phyloP scores from a whole-genome alignment of 2,113 vertebrate species.

The Anoura caudifer region DNA sequence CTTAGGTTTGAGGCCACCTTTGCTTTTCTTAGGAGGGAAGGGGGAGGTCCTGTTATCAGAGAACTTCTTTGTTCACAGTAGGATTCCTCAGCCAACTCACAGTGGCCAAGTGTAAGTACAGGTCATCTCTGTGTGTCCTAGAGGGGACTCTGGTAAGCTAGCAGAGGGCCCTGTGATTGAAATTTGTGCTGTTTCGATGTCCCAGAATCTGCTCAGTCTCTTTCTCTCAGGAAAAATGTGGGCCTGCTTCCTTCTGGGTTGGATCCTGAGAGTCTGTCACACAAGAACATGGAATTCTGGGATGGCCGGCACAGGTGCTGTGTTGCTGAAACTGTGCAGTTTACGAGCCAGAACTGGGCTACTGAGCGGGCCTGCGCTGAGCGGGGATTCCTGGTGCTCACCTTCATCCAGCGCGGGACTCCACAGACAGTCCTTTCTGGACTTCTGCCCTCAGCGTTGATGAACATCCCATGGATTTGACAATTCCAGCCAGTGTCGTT shows the following conservation, averaged over 20 bases:
- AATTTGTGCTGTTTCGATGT: background rate
- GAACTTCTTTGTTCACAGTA: background rate
- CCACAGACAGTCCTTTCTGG: background rate
- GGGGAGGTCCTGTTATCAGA: background rate
- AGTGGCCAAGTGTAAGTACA: background rate
- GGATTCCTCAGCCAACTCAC: background rate
- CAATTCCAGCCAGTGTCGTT: background rate
- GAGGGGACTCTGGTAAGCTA: background rate
- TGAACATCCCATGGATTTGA: slow-evolving; percentile 34
- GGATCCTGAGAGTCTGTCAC: background rate
- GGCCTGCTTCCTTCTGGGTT: fast-evolving
- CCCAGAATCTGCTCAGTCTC: background rate
- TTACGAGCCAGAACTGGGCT: background rate
- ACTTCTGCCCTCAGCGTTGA: background rate
- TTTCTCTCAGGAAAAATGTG: background rate
- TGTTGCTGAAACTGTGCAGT: fast-evolving
- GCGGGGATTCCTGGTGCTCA: background rate
- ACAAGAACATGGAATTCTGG: background rate
- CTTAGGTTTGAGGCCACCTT: background rate
- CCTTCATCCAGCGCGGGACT: background rate
- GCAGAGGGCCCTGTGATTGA: background rate
- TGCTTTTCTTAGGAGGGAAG: background rate
- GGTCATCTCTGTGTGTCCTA: background rate
- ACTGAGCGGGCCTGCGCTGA: background rate
- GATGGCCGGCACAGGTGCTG: background rate